phyloP scores from a whole-genome alignment of 2,797 vertebrate species.

The Cichlasoma orientale region DNA sequence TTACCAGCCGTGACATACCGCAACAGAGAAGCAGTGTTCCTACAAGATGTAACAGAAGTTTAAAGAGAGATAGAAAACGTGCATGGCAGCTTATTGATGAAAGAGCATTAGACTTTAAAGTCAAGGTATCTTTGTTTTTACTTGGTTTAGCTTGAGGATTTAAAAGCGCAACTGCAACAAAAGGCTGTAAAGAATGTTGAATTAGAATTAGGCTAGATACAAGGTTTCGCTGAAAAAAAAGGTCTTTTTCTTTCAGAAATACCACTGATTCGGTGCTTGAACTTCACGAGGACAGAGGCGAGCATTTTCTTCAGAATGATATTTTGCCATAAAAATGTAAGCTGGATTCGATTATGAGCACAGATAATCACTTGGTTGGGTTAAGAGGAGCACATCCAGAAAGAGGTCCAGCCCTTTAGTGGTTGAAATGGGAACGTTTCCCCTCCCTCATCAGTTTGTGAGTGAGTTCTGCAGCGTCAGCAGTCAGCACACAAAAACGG shows the following conservation, averaged over 20 bases:
- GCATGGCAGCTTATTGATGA: neutral
- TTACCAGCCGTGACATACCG: neutral
- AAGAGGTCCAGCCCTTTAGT: constrained; percentile 77
- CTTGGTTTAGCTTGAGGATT: neutral
- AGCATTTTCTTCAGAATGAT: constrained; percentile 4
- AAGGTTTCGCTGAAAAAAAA: neutral
- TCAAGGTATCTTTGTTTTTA: constrained; percentile 1
- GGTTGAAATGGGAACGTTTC: constrained; percentile 73
- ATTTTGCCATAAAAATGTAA: constrained; percentile 53
- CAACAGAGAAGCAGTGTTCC: neutral
- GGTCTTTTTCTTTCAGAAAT: no score
- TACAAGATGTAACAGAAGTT: neutral
- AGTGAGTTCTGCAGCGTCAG: constrained; percentile 84
- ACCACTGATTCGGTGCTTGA: neutral
- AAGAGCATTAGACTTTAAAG: neutral
- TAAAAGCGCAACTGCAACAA: no score
- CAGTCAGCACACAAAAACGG: constrained; percentile 83
- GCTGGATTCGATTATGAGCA: constrained; percentile 79
- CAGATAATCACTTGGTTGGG: constrained; percentile 78
- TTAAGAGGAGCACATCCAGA: constrained; percentile 64
- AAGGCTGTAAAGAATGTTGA: neutral
- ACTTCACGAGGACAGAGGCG: neutral
- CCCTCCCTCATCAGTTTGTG: constrained; percentile 76
- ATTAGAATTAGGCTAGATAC: neutral
- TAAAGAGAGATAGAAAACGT: neutral